These are phyloP conservation scores for Vireo griseus DNA, from an alignment of 2,797 vertebrate genomes.

Conservation along the genomic window DNA sequence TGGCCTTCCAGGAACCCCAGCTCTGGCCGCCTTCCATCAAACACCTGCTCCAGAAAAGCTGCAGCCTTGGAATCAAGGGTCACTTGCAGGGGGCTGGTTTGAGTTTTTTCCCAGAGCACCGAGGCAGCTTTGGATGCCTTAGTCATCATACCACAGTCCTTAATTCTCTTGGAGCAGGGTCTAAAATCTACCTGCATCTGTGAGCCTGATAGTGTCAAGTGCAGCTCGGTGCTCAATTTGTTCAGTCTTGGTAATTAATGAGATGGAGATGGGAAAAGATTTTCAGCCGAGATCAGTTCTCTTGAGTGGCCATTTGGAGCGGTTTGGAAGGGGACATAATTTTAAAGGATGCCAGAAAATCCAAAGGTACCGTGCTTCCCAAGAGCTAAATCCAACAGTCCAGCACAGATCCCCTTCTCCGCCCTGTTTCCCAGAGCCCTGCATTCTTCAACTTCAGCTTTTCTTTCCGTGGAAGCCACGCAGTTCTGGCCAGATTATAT, in stretches of 20 bases:
- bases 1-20: fast-evolving
- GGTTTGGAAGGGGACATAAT: neutral
- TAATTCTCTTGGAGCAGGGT: neutral
- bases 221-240: neutral
- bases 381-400: neutral
- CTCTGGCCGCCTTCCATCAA: fast-evolving
- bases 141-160: neutral
- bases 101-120: neutral
- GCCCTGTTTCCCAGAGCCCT: neutral
- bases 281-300: neutral
- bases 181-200: neutral
- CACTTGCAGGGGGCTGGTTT: fast-evolving
- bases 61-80: neutral
- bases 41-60: neutral
- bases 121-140: neutral
- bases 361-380: fast-evolving
- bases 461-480: neutral
- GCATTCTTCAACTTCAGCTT: fast-evolving
- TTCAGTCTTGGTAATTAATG: neutral
- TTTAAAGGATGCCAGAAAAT: neutral
- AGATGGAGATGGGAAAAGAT: neutral
- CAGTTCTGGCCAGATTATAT: conserved; percentile 6
- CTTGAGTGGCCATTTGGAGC: neutral
- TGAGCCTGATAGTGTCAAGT: neutral
- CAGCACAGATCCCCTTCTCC: fast-evolving